Base-by-base conservation (phyloP, 2,113 vertebrate species). In the Uria lomvia region DNA sequence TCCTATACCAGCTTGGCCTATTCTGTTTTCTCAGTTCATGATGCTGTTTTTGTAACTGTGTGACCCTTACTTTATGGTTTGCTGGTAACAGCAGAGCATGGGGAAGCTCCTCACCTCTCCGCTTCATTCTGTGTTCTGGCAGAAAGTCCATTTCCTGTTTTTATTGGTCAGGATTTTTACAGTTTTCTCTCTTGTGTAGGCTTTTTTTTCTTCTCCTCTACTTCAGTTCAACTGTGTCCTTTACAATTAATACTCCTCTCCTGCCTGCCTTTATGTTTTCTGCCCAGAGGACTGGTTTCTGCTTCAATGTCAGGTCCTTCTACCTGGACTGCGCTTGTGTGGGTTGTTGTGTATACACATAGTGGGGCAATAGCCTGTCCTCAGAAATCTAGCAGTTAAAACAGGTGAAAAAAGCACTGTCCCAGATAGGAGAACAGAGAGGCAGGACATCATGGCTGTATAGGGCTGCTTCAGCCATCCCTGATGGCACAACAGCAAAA, bases 321-420 rank as follows among this genome's bases (percentile, higher is more conserved):
- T 73, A 5, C 24, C 11, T 47, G 15, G 23, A 47, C 15, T 45
- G 30, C 7, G 11, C 38, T 49, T 72, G 15, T 24, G 9, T 36
- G 18, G 24, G 7, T 8, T 0, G 0, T 40, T 85, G 42, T 71
- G 29, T 30, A 6, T 52, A 11, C 12, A 8, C 0, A 0, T 66
- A 27, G 26, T 11, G 24, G 8, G 45, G 11, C 20, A 15, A 1
- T 17, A 56, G 24, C 13, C n/a, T 2, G 4, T 56, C 36, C 21
- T 72, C 32, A 53, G 45, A 66, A 88, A 82, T 8, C 26, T 50
- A 10, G 12, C 32, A 15, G 27, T 55, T 91, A 65, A 67, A 49
- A 15, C 0, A 8, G 12, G 5, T 86, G 56, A 60, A 83, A 38
- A 80, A 77, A 58, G 2, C 36, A 23, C 24, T 45, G 15, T 52